Evolutionary conservation across 2,113 vertebrate species (phyloP), one percentile per base, ranked within the genome.

Genomic region (Lutjanus erythropterus): DNA sequence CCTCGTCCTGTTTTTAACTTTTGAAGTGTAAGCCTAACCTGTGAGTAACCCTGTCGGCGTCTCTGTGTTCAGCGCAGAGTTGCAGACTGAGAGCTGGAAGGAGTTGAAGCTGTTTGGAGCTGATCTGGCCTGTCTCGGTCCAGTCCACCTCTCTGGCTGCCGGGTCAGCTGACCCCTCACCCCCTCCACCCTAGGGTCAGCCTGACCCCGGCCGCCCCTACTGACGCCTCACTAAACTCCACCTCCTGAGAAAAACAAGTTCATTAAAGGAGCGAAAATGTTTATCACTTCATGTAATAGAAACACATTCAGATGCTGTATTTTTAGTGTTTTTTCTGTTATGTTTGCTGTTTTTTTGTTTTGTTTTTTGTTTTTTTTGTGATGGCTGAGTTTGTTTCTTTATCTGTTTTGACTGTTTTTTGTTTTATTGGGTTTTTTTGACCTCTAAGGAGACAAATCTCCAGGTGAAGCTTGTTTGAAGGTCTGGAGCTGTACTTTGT

Each of bases 141-240:
- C 94, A 89, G 93, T 91, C 92, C 92, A 76, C 88, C 89, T 92
- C 90, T 95, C 87, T 52, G 88, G 88, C 93, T 86, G 87, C 93
- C 86, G 87, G 90, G 88, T 87, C 81, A 73, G 89, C 94, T 56
- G 74, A 81, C 62, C 74, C 85, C 77, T 86, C 88, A 86, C 91
- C 66, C 64, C 88, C 89, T 25, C 59, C 21, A 23, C 49, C 87
- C 92, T 85, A 90, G 94, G 89, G 94, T 92, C 90, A 89, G 90
- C 91, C 58, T 71, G 39, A 89, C 90, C 73, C 67, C 61, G 23
- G 91, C 91, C 88, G 77, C 75, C 59, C 90, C 91, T 88, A 92
- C 92, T 91, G 94, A 94, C 89, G 84, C 94, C 93, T 91, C 91
- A 95, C 96, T 95, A 96, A 96, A 96, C 93, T 90, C 88, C 87